Evolutionary conservation across 2,888 invertebrate genomes (phyloP), one percentile per base, ranked within the genome.

Genomic region (Ophion costatus): DNA sequence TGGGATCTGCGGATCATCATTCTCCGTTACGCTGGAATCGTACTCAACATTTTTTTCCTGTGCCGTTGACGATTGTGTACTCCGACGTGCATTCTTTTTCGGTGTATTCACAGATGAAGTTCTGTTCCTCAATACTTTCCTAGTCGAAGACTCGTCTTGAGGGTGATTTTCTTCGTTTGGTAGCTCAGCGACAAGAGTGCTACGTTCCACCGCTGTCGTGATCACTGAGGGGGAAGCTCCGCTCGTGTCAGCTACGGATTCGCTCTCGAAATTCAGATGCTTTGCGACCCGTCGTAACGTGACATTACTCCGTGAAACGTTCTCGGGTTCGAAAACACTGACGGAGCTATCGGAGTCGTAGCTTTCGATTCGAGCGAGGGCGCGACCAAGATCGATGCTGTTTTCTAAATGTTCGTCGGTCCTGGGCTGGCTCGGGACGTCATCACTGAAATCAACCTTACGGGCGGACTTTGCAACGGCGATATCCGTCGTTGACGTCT

Each of bases 391-490:
- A 63, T 82, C 78, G 14, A 83, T 33, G 73, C 85, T 86, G n/a
- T 69, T 76, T 5, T 88, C 80, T 2, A 33, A 20, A 56, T 88
- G 83, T 56, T 91, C 86, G 20, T 88, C 81, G 14, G 87, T 6
- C 1, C 77, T 57, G 56, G 90, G 78, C 82, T 90, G 87, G 7
- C 88, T 85, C 24, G 87, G 59, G 17, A 61, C 79, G 0, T 86
- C 76, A 45, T 91, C 91, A 66, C 91, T 87, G 51, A 93, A 93
- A 84, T 91, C 91, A 2, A 93, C 93, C 79, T 92, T 93, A 9
- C 90, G 88, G 0, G 75, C 10, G 0, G 90, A 89, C 69, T 89
- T 93, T 0, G 67, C 29, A 2, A 69, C 20, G 3, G 59, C 33
- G 0, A 61, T 59, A 9, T 87, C 87, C 9, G 9, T 69, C 24